A percentile compares a stretch with the other conserved stretches of the same genome.
Conservation (phyloP, 64 coral and sea anemone genomes). For the Pocillopora verrucosa region DNA sequence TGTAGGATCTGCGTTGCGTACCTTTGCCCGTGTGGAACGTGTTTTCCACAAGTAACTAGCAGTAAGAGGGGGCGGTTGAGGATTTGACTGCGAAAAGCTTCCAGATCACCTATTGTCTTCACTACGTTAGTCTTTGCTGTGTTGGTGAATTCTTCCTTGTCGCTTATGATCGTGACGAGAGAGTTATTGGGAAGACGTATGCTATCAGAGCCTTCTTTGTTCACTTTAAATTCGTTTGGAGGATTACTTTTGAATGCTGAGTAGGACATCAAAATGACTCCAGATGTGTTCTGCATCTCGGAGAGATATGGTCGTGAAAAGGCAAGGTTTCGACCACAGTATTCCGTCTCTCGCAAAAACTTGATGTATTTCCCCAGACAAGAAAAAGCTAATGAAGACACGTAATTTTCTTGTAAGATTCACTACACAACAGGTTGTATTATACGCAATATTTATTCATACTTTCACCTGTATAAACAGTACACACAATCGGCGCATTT, state of each 20-base stretch:
- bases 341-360: neutral
- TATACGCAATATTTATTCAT: neutral
- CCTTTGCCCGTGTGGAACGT: constrained; percentile 87
- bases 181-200: constrained; percentile 29
- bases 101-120: constrained; percentile 18
- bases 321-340: neutral
- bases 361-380: too few species aligned
- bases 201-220: neutral
- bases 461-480: constrained; percentile 5
- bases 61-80: constrained; percentile 54
- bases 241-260: constrained; percentile 52
- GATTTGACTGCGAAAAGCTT: constrained; percentile 65
- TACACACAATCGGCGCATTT: neutral
- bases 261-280: constrained; percentile 55
- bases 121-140: constrained; percentile 19
- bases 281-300: constrained; percentile 28
- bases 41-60: constrained; percentile 70
- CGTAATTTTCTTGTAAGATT: neutral
- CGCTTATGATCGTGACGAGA: constrained; percentile 58
- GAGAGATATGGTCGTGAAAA: neutral
- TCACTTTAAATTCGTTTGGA: constrained; percentile 50
- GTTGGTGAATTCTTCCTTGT: constrained; percentile 65
- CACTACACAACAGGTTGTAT: neutral
- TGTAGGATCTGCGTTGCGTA: neutral
- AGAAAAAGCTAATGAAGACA: too few species aligned